Base-by-base conservation (phyloP, 2,797 vertebrate genomes). In the Buphagus erythrorhynchus region DNA sequence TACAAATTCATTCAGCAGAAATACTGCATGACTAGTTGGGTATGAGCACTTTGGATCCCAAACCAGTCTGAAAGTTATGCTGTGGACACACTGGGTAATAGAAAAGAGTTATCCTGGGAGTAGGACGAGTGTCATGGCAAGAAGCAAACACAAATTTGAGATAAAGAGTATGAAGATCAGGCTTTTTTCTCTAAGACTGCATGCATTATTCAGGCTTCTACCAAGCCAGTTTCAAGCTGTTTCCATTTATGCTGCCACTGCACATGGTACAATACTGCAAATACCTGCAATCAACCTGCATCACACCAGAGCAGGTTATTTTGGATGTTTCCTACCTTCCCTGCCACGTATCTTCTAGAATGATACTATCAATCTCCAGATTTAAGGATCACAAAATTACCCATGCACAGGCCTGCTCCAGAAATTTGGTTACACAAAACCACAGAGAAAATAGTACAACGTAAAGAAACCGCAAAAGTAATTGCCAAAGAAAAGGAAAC, bases 401-500 rank as follows among this genome's bases (percentile, higher is more conserved):
- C 33, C 55, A 62, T 1, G 16, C 8, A 25, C 8, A 61, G 42
- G 40, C n/a, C 43, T 80, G n/a, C 28, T 76, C 72, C 43, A 91
- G 33, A 51, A 58, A 68, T 78, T 42, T 49, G 26, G 36, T 78
- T 83, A 74, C 80, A 43, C 43, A 63, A 52, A 96, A 77, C 5
- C 24, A 67, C 26, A 67, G n/a, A 73, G 71, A 88, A 93, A 68
- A 28, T 16, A 67, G n/a, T 7, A 17, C 33, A 46, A 24, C 21
- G 76, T 68, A 31, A 21, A 63, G 31, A 92, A 94, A 69, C 38
- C 33, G 77, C 36, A 62, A 10, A 77, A 89, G 43, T 18, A 54
- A 46, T 84, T 86, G 82, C 86, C 54, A 90, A 74, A 91, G 54
- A n/a, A 80, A 80, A 93, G 65, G 58, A 96, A 96, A 72, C 49